A percentile compares a stretch with the other conserved stretches of the same genome.
Conservation (phyloP, 2,113 vertebrate species). For the Ovis canadensis region DNA sequence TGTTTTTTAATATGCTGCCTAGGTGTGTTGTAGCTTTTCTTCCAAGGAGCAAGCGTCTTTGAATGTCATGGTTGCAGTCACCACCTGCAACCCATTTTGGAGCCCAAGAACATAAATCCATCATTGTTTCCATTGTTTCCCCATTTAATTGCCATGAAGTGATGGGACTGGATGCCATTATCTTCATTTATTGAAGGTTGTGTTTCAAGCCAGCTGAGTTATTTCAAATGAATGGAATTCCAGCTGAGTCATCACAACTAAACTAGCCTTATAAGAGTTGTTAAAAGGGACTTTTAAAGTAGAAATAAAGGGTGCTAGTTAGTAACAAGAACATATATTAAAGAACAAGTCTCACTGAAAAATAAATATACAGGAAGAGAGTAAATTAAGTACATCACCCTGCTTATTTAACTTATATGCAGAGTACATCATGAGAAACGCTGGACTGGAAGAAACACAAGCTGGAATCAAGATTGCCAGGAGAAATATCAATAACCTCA, state of each 20-base stretch:
- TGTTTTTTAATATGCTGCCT: background rate
- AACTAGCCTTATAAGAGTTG: background rate
- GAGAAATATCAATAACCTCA: too few species aligned
- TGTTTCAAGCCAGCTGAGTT: background rate
- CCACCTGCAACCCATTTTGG: background rate
- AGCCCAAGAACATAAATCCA: background rate
- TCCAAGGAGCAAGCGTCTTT: background rate
- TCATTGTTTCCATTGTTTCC: background rate
- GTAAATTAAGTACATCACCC: background rate
- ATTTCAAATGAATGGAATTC: background rate
- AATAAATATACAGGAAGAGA: background rate
- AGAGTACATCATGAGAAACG: too few species aligned
- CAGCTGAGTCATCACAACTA: background rate
- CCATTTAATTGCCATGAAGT: background rate
- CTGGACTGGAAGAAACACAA: too few species aligned
- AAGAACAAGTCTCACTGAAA: background rate
- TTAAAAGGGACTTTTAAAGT: background rate
- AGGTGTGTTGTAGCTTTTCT: background rate
- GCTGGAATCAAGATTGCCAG: too few species aligned
- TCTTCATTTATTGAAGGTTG: background rate
- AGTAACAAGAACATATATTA: background rate
- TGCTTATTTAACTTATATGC: too few species aligned
- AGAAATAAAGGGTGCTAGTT: background rate
- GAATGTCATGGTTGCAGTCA: background rate
- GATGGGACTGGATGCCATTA: background rate